A percentile compares a stretch with the other conserved stretches of the same genome.
Conservation (phyloP, 1,140 invertebrate genomes). For the Bombus ignitus region DNA sequence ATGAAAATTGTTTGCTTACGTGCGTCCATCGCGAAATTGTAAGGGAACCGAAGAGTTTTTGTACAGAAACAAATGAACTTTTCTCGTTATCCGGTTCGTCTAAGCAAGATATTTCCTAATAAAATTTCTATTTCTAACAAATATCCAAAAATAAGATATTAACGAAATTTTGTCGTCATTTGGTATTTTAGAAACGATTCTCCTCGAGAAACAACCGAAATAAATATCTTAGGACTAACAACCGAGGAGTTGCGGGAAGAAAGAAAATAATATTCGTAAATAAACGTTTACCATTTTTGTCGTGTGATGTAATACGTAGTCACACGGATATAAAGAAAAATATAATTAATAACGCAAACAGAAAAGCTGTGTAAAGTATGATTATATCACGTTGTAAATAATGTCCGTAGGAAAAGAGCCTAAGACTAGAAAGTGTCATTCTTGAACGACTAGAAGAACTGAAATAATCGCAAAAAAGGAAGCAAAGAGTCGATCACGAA, state of each 20-base stretch:
- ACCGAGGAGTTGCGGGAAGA: no score
- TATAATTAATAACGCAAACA: not conserved
- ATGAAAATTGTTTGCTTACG: constrained; percentile 42
- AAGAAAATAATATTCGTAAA: not conserved
- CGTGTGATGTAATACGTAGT: not conserved
- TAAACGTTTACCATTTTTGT: not conserved
- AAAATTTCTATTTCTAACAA: not conserved
- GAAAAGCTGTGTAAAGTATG: not conserved
- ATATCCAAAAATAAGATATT: not conserved
- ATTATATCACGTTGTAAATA: not conserved
- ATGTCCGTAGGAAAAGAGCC: not conserved
- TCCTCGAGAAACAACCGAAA: not conserved
- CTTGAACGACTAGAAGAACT: not conserved
- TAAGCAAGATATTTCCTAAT: not conserved
- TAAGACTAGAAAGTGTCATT: constrained; percentile 12
- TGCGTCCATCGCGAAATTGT: constrained; percentile 34
- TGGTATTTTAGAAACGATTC: not conserved
- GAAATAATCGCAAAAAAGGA: not conserved
- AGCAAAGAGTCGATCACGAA: not conserved
- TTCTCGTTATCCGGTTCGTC: not conserved
- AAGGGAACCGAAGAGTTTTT: constrained; percentile 44
- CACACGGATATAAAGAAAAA: not conserved
- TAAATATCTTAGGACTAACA: not conserved
- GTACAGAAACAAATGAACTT: constrained; percentile 18
- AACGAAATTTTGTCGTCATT: not conserved